Evolutionary conservation across 2,113 vertebrate species (phyloP).

Genomic region (Nyctibius bracteatus): DNA sequence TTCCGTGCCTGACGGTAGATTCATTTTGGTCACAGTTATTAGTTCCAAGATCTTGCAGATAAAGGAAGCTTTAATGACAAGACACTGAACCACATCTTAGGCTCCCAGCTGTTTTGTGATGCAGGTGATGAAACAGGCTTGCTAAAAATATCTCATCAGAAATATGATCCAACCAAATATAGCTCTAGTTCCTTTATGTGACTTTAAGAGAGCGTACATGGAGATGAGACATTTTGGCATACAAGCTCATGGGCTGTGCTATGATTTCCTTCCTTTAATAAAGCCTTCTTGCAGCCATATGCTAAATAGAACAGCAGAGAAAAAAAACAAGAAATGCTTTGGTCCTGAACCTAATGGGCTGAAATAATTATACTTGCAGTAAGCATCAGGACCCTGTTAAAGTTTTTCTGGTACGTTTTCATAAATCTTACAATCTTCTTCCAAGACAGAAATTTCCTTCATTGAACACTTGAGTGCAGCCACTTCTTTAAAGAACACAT

Average conservation of each 20-base stretch:
- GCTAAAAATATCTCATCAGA: conserved; percentile 63
- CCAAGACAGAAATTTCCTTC: not conserved
- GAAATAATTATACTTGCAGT: not conserved
- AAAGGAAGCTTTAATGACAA: conserved; percentile 20
- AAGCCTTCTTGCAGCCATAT: conserved; percentile 35
- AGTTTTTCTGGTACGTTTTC: not conserved
- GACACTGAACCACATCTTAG: not conserved
- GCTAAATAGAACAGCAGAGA: conserved; percentile 8
- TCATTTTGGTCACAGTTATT: conserved; percentile 23
- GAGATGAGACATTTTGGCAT: conserved; percentile 26
- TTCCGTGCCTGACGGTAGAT: not conserved
- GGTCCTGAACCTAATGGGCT: not conserved
- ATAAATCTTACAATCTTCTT: not conserved
- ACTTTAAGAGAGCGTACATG: conserved; percentile 1
- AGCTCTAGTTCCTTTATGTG: not conserved
- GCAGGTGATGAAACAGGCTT: not conserved
- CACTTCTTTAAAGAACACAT: not conserved
- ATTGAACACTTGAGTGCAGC: not conserved
- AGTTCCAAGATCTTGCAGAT: conserved; percentile 33
- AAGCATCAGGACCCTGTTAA: not conserved
- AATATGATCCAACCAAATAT: conserved; percentile 7
- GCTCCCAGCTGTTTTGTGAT: conserved; percentile 12
- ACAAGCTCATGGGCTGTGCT: conserved; percentile 10
- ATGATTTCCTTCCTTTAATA: conserved; percentile 29
- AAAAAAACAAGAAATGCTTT: not conserved